phyloP scores from a whole-genome alignment of 1,140 invertebrate species.

The Panagrolaimus sp. region DNA sequence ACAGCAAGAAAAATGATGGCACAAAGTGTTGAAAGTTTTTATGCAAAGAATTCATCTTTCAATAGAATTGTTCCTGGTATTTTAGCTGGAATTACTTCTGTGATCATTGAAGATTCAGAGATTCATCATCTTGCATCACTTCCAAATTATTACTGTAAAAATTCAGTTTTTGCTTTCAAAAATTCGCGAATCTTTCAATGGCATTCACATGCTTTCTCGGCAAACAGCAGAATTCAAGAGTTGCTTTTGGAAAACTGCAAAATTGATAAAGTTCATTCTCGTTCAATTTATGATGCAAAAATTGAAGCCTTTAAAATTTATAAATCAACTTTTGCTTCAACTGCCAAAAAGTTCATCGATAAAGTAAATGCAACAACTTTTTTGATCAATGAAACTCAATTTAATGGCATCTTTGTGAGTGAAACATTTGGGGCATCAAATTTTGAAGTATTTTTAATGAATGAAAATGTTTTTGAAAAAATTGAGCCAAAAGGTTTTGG shows the following conservation, averaged over 20 bases:
- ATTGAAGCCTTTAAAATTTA: not conserved
- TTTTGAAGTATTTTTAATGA: not conserved
- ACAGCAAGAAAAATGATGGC: constrained; percentile 11
- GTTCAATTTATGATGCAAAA: constrained; percentile 5
- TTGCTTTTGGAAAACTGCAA: not conserved
- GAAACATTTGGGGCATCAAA: not conserved
- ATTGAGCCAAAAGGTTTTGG: constrained; percentile 8
- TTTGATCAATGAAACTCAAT: not conserved
- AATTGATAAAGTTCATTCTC: constrained; percentile 1
- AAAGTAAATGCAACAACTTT: not conserved
- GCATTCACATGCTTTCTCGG: constrained; percentile 26
- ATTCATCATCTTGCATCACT: constrained; percentile 20
- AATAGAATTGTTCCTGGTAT: constrained; percentile 22
- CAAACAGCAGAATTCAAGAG: constrained; percentile 16
- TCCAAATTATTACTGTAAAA: constrained; percentile 22
- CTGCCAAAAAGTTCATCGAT: not conserved
- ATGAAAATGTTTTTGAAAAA: not conserved
- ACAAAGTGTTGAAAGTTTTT: constrained; percentile 24
- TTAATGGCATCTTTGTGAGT: not conserved
- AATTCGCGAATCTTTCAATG: constrained; percentile 27
- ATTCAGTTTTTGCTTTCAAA: constrained; percentile 14
- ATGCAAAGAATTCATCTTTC: constrained; percentile 23
- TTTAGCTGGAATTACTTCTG: not conserved
- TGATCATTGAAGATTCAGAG: constrained; percentile 24
- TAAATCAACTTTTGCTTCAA: not conserved